Base-by-base conservation (phyloP, 2,113 vertebrate genomes). In the Cephalophus harveyi region DNA sequence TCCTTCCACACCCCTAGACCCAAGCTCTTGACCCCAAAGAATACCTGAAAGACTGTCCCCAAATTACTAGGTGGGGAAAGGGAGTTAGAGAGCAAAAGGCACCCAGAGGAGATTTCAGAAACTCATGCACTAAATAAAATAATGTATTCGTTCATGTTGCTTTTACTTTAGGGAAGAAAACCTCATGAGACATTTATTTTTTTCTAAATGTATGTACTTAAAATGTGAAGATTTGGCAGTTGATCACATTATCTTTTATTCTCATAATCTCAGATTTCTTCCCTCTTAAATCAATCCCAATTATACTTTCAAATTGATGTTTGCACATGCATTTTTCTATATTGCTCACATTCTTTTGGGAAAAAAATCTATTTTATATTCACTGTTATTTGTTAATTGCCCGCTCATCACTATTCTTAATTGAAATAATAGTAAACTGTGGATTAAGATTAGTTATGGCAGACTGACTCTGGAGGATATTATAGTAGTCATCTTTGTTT, bases 21-120 rank as follows among this genome's bases (percentile, higher is more conserved):
- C 16, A n/a, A 21, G 25, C 2, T 59, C 48, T 74, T 71, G 17
- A 55, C 7, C 11, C 74, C 14, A 12, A 5, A 5, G 0, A 17
- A 1, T 62, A 17, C 7, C 2, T 82, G 17, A 71, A 74, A 88
- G 3, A 2, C 59, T 76, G 13, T 57, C 25, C 19, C 16, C 4
- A 81, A 48, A 54, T 40, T n/a, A 21, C 1, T 0, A 40, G 13
- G 3, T 50, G 11, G 81, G 5, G 23, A 83, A 28, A 57, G 15
- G 2, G 3, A 52, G 2, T 0, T 30, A 3, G 17, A 36, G 0
- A 48, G 7, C 7, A 28, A 23, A 25, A 76, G 3, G 16, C 16
- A 33, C 1, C 1, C 9, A 10, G 21, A 54, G 4, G 7, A 50
- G 11, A 19, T 76, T 52, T 71, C 21, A 40, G 43, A 92, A 25